These are phyloP conservation scores for Gasterosteus aculeatus DNA, from an alignment of 2,113 vertebrate species.

Conservation along the genomic window DNA sequence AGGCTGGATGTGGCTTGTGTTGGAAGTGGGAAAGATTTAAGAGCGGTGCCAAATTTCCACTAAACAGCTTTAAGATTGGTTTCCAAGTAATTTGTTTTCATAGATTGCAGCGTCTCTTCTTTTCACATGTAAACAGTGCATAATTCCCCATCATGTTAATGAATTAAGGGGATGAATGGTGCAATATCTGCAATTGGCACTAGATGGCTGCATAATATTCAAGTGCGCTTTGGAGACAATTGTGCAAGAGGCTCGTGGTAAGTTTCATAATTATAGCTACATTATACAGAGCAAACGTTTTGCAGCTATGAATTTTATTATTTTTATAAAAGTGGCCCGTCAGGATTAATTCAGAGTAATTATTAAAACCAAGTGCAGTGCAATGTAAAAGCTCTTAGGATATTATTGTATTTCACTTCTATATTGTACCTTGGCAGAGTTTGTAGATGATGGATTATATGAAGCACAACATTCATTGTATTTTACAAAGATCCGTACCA, in stretches of 20 bases:
- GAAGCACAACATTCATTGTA: slow-evolving; percentile 80
- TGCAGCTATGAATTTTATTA: slow-evolving; percentile 59
- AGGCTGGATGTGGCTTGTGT: slow-evolving; percentile 83
- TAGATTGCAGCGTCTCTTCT: slow-evolving; percentile 53
- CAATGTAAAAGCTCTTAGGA: slow-evolving; percentile 41
- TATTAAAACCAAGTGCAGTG: slow-evolving; percentile 35
- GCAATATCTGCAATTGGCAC: slow-evolving; percentile 85
- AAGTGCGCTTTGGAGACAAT: slow-evolving; percentile 69
- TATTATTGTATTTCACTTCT: slow-evolving; percentile 43
- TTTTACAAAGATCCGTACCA: slow-evolving; percentile 51
- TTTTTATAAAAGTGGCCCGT: slow-evolving; percentile 54
- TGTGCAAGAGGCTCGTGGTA: slow-evolving; percentile 55
- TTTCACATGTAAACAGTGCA: slow-evolving; percentile 65
- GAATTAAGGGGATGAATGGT: slow-evolving; percentile 75
- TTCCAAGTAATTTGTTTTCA: slow-evolving; percentile 68
- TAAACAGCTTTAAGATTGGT: slow-evolving; percentile 71
- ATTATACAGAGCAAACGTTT: slow-evolving; percentile 33
- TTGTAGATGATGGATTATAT: slow-evolving; percentile 66
- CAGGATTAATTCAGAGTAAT: slow-evolving; percentile 47
- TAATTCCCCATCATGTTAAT: slow-evolving; percentile 72
- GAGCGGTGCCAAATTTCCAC: slow-evolving; percentile 73
- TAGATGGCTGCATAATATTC: slow-evolving; percentile 86
- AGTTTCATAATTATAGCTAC: slow-evolving; percentile 46
- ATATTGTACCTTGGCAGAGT: slow-evolving; percentile 51
- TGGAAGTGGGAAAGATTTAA: slow-evolving; percentile 76